These are phyloP conservation scores for Limenitis camilla DNA, from an alignment of 2,888 invertebrate genomes.

Conservation along the genomic window DNA sequence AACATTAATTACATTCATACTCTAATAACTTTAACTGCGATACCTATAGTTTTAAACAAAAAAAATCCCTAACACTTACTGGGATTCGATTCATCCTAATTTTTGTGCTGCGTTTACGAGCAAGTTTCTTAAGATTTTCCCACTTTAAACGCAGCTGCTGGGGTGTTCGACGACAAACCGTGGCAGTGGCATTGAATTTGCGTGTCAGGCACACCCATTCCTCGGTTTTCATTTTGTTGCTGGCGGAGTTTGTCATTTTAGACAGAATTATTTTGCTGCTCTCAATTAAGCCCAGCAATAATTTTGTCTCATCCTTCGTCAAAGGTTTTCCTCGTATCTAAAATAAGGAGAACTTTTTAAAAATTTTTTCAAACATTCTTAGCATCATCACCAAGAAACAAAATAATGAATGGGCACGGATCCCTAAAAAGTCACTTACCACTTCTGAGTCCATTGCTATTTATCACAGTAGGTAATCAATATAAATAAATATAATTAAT, in stretches of 20 bases:
- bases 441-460: no score
- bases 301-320: background rate
- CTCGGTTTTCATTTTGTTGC: constrained; percentile 3
- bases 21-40: no score
- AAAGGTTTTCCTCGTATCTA: background rate
- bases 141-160: constrained; percentile 12
- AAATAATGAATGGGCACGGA: no score
- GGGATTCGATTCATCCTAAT: background rate
- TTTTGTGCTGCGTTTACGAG: background rate
- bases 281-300: background rate
- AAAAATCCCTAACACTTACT: background rate
- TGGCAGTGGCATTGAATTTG: background rate
- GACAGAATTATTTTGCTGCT: background rate
- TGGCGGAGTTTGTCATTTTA: background rate
- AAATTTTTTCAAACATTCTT: no score
- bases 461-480: no score
- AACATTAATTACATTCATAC: no score
- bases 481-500: no score
- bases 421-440: no score
- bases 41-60: no score
- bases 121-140: constrained; percentile 11
- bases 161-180: background rate
- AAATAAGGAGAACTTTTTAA: no score
- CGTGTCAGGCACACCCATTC: background rate
- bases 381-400: no score